These are phyloP conservation scores for Mamestra brassicae DNA, from an alignment of 2,888 invertebrate genomes.

Conservation along the genomic window DNA sequence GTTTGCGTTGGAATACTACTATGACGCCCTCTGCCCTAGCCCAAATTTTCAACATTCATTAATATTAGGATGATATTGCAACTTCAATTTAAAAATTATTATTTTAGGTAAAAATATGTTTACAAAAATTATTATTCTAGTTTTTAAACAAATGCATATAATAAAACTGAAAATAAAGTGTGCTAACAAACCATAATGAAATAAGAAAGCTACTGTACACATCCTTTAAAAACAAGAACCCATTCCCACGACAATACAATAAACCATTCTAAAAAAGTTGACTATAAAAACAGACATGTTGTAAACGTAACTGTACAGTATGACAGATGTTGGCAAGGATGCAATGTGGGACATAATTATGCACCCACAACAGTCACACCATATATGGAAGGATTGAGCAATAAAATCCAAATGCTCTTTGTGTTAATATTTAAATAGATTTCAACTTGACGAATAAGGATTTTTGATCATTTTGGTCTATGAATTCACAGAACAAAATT, in stretches of 20 bases:
- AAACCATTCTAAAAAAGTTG: slow-evolving; percentile 13
- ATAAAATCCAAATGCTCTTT: slow-evolving; percentile 19
- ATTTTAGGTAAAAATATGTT: background rate
- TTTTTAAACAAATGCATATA: background rate
- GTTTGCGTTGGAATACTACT: too few relatives aligned
- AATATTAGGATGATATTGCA: too few relatives aligned
- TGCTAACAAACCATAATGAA: background rate
- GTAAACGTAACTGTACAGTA: slow-evolving; percentile 24
- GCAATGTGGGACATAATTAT: slow-evolving; percentile 49
- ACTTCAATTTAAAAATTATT: too few relatives aligned
- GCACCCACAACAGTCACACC: slow-evolving; percentile 40
- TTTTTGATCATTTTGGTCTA: background rate
- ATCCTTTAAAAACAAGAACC: slow-evolving; percentile 10
- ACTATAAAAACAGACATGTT: slow-evolving; percentile 3
- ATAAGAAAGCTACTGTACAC: slow-evolving; percentile 12
- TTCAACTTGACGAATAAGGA: slow-evolving; percentile 16
- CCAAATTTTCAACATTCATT: too few relatives aligned
- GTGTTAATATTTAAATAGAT: slow-evolving; percentile 24
- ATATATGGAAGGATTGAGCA: slow-evolving; percentile 32
- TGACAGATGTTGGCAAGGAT: slow-evolving; percentile 54
- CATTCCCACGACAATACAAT: slow-evolving; percentile 37
- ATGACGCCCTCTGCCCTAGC: too few relatives aligned
- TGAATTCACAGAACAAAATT: too few relatives aligned
- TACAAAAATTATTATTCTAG: too few relatives aligned
- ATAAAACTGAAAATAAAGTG: background rate